A percentile compares a stretch with the other conserved stretches of the same genome.
These are phyloP conservation scores for Tamias sibiricus DNA, from an alignment of 2,113 vertebrate genomes.

Conservation along the genomic window DNA sequence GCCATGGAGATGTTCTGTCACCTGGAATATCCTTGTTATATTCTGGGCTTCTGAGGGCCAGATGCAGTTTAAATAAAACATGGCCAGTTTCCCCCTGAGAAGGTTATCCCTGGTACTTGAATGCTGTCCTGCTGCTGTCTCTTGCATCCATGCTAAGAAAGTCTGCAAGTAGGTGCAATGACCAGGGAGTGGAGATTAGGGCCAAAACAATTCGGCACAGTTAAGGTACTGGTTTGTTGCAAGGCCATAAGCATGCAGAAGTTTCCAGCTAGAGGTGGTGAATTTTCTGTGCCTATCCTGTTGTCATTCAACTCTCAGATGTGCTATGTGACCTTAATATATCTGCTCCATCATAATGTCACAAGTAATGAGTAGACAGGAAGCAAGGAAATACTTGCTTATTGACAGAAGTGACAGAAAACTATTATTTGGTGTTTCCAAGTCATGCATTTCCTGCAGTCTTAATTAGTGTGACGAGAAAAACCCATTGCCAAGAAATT, in stretches of 20 bases:
- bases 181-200: neutral
- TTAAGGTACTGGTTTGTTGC: neutral
- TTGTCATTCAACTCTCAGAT: neutral
- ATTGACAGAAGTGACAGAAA: constrained; percentile 37
- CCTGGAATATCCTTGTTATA: constrained; percentile 33
- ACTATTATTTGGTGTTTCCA: constrained; percentile 55
- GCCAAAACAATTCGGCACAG: neutral
- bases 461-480: constrained; percentile 55
- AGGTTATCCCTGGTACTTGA: neutral
- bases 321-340: constrained; percentile 18
- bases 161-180: neutral
- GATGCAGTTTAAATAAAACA: neutral
- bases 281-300: neutral
- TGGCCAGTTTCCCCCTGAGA: neutral
- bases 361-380: constrained; percentile 44
- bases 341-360: constrained; percentile 2
- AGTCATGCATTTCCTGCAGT: constrained; percentile 35
- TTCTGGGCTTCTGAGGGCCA: neutral
- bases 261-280: neutral
- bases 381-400: constrained; percentile 22
- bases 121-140: neutral
- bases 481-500: constrained; percentile 58
- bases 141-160: neutral
- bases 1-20: neutral
- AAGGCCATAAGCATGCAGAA: neutral